Percentiles rank a stretch among this genome's conserved stretches.
Evolutionary conservation across 2,113 vertebrate species (phyloP).

Genomic region (Pedionomus torquatus): DNA sequence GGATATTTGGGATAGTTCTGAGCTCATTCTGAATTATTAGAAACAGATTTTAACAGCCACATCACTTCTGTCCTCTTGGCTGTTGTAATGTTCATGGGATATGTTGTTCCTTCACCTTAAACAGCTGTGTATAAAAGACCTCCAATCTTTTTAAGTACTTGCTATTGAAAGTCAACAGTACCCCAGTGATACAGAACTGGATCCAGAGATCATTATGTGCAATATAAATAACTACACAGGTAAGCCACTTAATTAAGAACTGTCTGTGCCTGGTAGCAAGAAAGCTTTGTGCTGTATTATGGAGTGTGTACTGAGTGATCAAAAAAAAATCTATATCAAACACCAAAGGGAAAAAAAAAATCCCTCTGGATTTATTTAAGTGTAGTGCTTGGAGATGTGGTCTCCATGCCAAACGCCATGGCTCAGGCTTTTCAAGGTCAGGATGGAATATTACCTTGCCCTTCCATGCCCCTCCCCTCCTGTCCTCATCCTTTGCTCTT

Average conservation of each 20-base stretch:
- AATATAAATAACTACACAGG: slow-evolving; percentile 7
- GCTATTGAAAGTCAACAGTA: not conserved
- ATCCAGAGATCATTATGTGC: not conserved
- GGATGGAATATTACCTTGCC: not conserved
- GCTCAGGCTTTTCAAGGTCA: not conserved
- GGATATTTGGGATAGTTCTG: not conserved
- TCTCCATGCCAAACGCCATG: not conserved
- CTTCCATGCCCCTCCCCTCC: not conserved
- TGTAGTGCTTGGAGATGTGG: not conserved
- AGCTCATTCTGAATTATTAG: not conserved
- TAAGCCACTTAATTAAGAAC: slow-evolving; percentile 40
- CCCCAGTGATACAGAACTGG: not conserved
- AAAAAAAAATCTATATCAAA: not conserved
- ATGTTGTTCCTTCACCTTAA: not conserved
- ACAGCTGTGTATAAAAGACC: not conserved
- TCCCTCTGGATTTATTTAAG: not conserved
- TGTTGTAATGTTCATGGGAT: not conserved
- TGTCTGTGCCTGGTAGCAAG: not conserved
- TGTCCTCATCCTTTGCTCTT: not conserved
- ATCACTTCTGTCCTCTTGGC: not conserved
- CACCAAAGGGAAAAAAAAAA: not conserved
- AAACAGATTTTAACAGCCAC: not conserved
- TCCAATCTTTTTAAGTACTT: not conserved
- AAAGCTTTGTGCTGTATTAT: not conserved
- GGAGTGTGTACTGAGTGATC: not conserved